Evolutionary conservation across 1,140 invertebrate species (phyloP).

Genomic region (Cotesia chilonis): DNA sequence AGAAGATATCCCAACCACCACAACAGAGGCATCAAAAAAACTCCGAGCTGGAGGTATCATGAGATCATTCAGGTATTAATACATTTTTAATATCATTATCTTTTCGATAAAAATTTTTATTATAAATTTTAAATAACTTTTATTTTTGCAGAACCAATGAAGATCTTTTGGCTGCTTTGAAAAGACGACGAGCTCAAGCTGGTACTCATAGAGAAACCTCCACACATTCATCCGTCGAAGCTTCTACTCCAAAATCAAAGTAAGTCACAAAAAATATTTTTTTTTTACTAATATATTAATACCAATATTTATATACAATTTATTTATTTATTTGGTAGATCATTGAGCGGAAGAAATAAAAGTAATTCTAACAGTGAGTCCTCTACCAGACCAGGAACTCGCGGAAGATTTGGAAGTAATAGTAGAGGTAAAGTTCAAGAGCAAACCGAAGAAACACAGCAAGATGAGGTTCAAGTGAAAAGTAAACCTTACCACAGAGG

Average conservation of each 20-base stretch:
- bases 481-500: slow-evolving; percentile 53
- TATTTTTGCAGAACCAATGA: slow-evolving; percentile 72
- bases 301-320: background rate
- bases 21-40: slow-evolving; percentile 73
- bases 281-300: background rate
- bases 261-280: slow-evolving; percentile 31
- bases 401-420: slow-evolving; percentile 47
- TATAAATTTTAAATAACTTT: background rate
- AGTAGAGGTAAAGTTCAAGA: slow-evolving; percentile 49
- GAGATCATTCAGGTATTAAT: slow-evolving; percentile 61
- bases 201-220: slow-evolving; percentile 44
- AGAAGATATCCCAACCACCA: slow-evolving; percentile 63
- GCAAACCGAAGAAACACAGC: slow-evolving; percentile 54
- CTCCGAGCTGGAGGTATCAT: slow-evolving; percentile 68
- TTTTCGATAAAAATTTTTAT: background rate
- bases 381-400: slow-evolving; percentile 44
- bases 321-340: slow-evolving; percentile 3
- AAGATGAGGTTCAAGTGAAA: slow-evolving; percentile 55
- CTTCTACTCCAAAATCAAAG: slow-evolving; percentile 50
- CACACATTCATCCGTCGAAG: slow-evolving; percentile 41
- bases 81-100: slow-evolving; percentile 15
- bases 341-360: slow-evolving; percentile 24
- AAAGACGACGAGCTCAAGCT: slow-evolving; percentile 70
- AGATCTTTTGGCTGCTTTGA: slow-evolving; percentile 75
- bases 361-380: slow-evolving; percentile 35